phyloP scores from a whole-genome alignment of 2,797 vertebrate genomes.

The Strix occidentalis region DNA sequence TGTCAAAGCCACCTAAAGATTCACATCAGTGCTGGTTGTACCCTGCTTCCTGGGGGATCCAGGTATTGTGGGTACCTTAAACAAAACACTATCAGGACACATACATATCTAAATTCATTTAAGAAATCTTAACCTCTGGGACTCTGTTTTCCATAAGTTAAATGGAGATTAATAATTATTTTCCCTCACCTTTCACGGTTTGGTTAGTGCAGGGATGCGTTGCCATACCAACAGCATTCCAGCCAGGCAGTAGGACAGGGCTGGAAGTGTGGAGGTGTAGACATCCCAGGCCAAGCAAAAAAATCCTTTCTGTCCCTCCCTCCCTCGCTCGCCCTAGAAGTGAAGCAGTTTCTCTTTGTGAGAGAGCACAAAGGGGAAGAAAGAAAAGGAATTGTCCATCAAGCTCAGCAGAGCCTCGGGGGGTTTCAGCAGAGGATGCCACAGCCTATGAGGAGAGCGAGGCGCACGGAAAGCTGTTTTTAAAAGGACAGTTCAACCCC shows the following conservation, averaged over 20 bases:
- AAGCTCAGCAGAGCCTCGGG: conserved; percentile 52
- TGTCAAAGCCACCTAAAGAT: background rate
- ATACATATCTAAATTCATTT: background rate
- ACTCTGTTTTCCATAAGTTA: background rate
- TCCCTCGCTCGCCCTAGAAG: conserved; percentile 15
- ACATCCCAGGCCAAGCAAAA: conserved; percentile 8
- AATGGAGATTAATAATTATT: conserved; percentile 52
- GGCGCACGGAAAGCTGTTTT: background rate
- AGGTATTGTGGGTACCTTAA: background rate
- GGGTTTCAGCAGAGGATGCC: conserved; percentile 59
- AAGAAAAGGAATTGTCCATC: conserved; percentile 67
- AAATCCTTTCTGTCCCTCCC: background rate
- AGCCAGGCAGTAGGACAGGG: background rate
- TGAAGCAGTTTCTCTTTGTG: conserved; percentile 57
- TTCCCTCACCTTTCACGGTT: conserved; percentile 43
- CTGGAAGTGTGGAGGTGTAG: conserved; percentile 28
- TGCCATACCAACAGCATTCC: conserved; percentile 57
- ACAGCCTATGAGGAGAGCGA: conserved; percentile 11
- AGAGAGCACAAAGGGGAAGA: conserved; percentile 54
- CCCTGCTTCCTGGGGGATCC: background rate
- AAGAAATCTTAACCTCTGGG: background rate
- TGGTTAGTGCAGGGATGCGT: conserved; percentile 37
- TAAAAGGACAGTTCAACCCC: conserved; percentile 30
- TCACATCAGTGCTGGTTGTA: background rate
- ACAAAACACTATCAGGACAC: background rate